Conservation (phyloP, 1,140 invertebrate genomes). For the Orius laevigatus region DNA sequence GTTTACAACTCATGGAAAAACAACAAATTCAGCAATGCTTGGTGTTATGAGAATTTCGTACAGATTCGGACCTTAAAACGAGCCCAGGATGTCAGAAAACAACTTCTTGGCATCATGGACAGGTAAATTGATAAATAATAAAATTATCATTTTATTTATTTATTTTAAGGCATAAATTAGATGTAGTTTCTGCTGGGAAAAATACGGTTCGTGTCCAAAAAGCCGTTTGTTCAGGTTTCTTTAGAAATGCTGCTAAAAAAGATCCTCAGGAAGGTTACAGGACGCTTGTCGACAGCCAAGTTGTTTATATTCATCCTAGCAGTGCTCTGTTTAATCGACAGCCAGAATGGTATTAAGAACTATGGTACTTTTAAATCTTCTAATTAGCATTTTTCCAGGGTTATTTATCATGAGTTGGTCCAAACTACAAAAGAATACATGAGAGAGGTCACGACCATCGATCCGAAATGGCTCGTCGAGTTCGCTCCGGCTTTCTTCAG, state of each 20-base stretch:
- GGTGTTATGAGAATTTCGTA: slow-evolving; percentile 99
- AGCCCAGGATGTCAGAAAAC: slow-evolving; percentile 96
- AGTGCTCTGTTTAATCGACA: slow-evolving; percentile 94
- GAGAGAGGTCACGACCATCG: slow-evolving; percentile 96
- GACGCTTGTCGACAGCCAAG: slow-evolving; percentile 93
- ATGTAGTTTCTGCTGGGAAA: slow-evolving; percentile 91
- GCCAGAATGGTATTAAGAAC: slow-evolving; percentile 74
- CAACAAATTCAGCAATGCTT: slow-evolving; percentile 96
- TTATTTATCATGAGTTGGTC: slow-evolving; percentile 96
- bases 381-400: slow-evolving; percentile 39
- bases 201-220: slow-evolving; percentile 93
- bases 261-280: slow-evolving; percentile 98
- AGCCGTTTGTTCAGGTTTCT: slow-evolving; percentile 97
- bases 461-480: slow-evolving; percentile 98
- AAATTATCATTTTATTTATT: too few relatives aligned
- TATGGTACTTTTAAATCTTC: not conserved
- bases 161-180: slow-evolving; percentile 77
- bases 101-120: slow-evolving; percentile 95
- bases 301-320: slow-evolving; percentile 98
- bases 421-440: slow-evolving; percentile 99
- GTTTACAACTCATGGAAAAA: slow-evolving; percentile 99
- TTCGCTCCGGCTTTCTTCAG: slow-evolving; percentile 99
- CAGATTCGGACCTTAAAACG: slow-evolving; percentile 93
- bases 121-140: slow-evolving; percentile 33
- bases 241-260: slow-evolving; percentile 96